A percentile compares a stretch with the other conserved stretches of the same genome.
Conservation (phyloP, 2,888 invertebrate species). For the Diadegma fenestrale region DNA sequence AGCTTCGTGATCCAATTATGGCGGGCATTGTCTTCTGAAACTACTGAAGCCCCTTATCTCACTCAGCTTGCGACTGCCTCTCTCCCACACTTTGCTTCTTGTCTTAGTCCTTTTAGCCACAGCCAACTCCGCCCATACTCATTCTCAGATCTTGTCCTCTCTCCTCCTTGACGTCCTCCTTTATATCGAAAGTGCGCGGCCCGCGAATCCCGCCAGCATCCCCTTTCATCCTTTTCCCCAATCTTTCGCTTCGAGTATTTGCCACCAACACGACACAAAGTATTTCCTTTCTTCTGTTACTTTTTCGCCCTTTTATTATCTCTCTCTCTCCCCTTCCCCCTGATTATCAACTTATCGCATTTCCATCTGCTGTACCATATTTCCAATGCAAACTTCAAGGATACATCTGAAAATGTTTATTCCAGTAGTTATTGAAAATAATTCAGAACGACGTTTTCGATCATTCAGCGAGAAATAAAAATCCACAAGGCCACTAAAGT, state of each 20-base stretch:
- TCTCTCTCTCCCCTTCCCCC: neutral
- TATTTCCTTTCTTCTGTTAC: neutral
- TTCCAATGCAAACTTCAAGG: neutral
- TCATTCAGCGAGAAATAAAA: neutral
- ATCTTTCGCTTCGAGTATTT: constrained; percentile 64
- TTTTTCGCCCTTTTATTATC: neutral
- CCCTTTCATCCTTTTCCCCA: constrained; percentile 51
- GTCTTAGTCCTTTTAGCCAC: constrained; percentile 67
- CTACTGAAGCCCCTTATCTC: constrained; percentile 79
- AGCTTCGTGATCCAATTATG: constrained; percentile 81
- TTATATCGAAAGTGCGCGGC: constrained; percentile 54
- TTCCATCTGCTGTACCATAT: constrained; percentile 21
- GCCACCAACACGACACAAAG: constrained; percentile 3
- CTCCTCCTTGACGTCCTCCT: constrained; percentile 55
- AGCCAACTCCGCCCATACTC: constrained; percentile 68
- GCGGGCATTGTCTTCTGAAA: constrained; percentile 79
- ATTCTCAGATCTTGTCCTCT: constrained; percentile 46
- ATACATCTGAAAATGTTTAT: constrained; percentile 1
- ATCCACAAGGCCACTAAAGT: neutral
- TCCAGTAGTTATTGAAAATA: neutral
- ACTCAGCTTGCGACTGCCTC: constrained; percentile 71
- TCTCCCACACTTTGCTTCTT: constrained; percentile 15
- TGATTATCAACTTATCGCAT: constrained; percentile 19
- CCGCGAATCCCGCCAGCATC: constrained; percentile 31
- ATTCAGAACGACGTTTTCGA: constrained; percentile 3